Conservation (phyloP, 2,888 invertebrate genomes). For the Plebejus argus region DNA sequence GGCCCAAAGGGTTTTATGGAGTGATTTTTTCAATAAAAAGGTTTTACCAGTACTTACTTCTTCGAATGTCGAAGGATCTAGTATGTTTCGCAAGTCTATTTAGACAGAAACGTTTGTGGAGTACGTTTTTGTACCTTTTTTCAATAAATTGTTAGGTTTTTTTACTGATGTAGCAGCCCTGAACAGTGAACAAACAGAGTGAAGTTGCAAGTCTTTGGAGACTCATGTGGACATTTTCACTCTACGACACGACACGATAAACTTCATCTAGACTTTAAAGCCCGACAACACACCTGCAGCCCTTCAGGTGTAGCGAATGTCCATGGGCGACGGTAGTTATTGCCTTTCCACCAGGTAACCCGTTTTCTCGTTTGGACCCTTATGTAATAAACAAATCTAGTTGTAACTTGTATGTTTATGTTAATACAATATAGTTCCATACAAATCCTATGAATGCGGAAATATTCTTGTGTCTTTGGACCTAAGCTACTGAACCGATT, state of each 20-base stretch:
- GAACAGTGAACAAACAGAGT: background rate
- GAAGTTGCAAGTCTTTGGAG: background rate
- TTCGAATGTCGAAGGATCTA: background rate
- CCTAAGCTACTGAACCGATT: no score
- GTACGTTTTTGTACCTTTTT: background rate
- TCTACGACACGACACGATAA: background rate
- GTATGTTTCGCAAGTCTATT: background rate
- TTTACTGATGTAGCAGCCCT: background rate
- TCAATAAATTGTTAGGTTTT: background rate
- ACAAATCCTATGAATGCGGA: no score
- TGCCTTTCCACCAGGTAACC: no score
- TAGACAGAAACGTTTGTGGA: background rate
- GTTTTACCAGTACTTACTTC: background rate
- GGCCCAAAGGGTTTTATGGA: background rate
- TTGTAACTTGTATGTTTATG: no score
- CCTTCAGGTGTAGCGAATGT: no score
- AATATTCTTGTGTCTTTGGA: no score
- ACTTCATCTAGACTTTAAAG: background rate
- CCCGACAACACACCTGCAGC: no score
- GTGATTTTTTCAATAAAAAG: constrained; percentile 1
- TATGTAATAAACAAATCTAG: no score
- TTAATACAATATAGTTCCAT: no score
- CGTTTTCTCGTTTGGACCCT: no score
- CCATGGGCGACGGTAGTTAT: no score
- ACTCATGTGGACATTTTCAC: background rate